Evolutionary conservation across 2,797 vertebrate species (phyloP).

Genomic region (Notoglanidium macrostoma): DNA sequence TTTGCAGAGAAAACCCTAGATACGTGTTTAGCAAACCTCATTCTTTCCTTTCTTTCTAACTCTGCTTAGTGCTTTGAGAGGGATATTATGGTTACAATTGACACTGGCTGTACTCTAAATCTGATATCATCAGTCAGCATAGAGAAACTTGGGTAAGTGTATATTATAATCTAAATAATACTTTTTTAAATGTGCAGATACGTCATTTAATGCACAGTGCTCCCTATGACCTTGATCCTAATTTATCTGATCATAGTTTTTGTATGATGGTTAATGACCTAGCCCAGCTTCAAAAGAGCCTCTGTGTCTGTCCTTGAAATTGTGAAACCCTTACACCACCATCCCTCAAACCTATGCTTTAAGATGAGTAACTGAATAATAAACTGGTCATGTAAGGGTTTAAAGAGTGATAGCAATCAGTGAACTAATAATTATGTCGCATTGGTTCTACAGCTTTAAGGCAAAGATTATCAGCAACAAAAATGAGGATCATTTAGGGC

Average conservation of each 20-base stretch:
- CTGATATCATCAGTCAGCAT: conserved; percentile 73
- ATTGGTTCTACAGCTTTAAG: conserved; percentile 74
- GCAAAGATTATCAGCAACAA: conserved; percentile 76
- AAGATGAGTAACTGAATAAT: neutral
- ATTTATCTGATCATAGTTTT: neutral
- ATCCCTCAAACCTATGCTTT: neutral
- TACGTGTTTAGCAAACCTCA: neutral
- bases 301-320: conserved; percentile 26
- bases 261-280: neutral
- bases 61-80: neutral
- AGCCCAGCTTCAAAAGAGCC: neutral
- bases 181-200: neutral
- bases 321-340: neutral
- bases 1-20: neutral
- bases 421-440: neutral
- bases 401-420: neutral
- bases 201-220: neutral
- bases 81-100: neutral
- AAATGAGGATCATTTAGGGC: conserved; percentile 66
- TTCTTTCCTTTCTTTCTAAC: neutral
- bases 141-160: conserved; percentile 69
- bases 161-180: neutral
- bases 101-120: neutral
- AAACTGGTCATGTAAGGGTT: neutral
- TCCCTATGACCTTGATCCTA: neutral